Evolutionary conservation across 2,113 vertebrate genomes (phyloP), one percentile per base, ranked within the genome.

Genomic region (Peromyscus maniculatus): DNA sequence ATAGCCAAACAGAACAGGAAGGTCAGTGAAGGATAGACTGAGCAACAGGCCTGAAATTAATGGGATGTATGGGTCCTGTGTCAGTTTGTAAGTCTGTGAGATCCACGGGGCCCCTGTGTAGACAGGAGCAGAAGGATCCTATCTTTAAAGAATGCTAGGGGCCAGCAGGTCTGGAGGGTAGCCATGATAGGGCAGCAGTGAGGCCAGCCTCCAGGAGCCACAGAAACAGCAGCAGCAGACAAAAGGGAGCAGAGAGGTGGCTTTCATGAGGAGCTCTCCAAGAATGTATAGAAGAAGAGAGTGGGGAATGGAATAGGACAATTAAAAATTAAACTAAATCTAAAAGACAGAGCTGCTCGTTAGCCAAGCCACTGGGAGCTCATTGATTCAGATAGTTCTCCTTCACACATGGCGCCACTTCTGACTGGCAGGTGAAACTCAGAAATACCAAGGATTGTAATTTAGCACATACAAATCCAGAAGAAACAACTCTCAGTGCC

Each of bases 161-260:
- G 2, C 39, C 55, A 36, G 2, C 9, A 22, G n/a, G 7, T n/a
- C 22, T 55, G 19, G 33, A 74, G 39, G 12, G 16, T 9, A 24
- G 62, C 31, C 39, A 6, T 33, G 7, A 57, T 11, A 64, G 8
- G 8, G 4, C 5, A 52, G 10, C 31, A 66, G 4, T 1, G 0
- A 62, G 19, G 7, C 43, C 75, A 72, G 39, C 12, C 24, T 69
- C 22, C 22, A 79, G 4, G 24, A 84, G 66, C 87, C 49, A 7
- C 43, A 78, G 33, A 88, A 62, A 49, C 52, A 49, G 57, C 21
- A 78, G 49, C 52, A n/a, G 26, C 64, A 55, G 10, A 72, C 13
- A 55, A 55, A 49, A 75, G 43, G 72, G 31, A 59, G 31, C 19
- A 86, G 24, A 55, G n/a, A 95, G 2, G 33, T 5, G 11, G 28